These are phyloP conservation scores for Sycophila texana DNA, from an alignment of 2,888 invertebrate genomes.

Conservation along the genomic window DNA sequence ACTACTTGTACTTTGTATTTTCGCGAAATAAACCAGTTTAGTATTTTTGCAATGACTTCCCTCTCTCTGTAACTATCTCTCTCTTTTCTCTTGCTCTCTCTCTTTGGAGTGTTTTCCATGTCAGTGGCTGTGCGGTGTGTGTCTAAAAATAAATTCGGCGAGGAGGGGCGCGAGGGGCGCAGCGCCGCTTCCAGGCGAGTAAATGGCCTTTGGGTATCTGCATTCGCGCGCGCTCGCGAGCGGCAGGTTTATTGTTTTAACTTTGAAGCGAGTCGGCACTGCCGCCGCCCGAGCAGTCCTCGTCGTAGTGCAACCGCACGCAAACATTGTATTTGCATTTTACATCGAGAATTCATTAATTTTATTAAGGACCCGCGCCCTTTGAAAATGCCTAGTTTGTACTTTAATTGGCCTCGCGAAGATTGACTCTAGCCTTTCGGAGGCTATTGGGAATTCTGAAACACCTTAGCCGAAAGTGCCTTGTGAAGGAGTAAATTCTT, in stretches of 20 bases:
- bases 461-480: neutral
- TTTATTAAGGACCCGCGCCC: conserved; percentile 29
- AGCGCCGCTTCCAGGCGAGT: conserved; percentile 60
- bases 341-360: conserved; percentile 57
- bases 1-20: conserved; percentile 45
- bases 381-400: conserved; percentile 19
- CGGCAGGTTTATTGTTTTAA: conserved; percentile 68
- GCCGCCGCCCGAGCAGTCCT: neutral
- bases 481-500: no score
- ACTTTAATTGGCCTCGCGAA: conserved; percentile 30
- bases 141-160: conserved; percentile 60
- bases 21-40: conserved; percentile 53
- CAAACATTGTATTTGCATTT: conserved; percentile 59
- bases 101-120: conserved; percentile 48
- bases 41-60: conserved; percentile 22
- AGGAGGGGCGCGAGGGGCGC: conserved; percentile 27
- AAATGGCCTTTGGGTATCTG: conserved; percentile 69
- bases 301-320: neutral
- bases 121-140: conserved; percentile 40
- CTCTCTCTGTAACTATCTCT: neutral
- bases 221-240: conserved; percentile 65
- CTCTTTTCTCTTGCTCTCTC: conserved; percentile 19
- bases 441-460: neutral
- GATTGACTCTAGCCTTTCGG: neutral
- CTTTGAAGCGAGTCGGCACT: conserved; percentile 61